Percentiles rank a stretch among this genome's conserved stretches.
phyloP scores from a whole-genome alignment of 2,113 vertebrate species.

The Ptyas mucosa region DNA sequence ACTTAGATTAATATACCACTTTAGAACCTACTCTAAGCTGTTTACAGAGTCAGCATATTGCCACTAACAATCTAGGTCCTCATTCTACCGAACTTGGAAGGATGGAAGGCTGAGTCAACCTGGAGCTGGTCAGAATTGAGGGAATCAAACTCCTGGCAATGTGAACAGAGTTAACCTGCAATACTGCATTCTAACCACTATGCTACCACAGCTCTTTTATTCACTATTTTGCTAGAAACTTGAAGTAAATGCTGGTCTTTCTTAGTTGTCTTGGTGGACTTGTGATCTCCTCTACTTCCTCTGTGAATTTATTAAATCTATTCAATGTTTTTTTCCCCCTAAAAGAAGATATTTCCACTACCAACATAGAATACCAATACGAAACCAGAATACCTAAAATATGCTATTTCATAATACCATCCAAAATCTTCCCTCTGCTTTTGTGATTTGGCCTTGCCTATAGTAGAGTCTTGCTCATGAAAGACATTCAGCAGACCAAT shows the following conservation, averaged over 20 bases:
- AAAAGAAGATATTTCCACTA: background rate
- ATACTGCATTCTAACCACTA: background rate
- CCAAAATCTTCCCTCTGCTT: background rate
- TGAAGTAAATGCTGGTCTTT: background rate
- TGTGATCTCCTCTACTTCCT: background rate
- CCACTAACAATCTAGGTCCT: background rate
- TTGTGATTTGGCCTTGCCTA: background rate
- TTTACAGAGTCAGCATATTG: background rate
- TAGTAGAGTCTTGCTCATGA: background rate
- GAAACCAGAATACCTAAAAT: background rate
- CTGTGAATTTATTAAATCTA: background rate
- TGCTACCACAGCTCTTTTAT: background rate
- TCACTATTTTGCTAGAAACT: background rate
- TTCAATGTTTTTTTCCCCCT: too few species aligned
- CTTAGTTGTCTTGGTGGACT: background rate
- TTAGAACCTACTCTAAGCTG: background rate
- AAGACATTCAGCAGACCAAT: background rate
- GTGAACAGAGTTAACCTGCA: background rate
- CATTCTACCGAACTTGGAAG: background rate
- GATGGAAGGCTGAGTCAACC: background rate
- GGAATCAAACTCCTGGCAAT: background rate
- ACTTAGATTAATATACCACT: background rate
- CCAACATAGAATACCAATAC: background rate
- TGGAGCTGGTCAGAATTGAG: background rate
- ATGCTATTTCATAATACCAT: background rate